phyloP scores from a whole-genome alignment of 2,888 invertebrate species.

The Argyresthia goedartella region DNA sequence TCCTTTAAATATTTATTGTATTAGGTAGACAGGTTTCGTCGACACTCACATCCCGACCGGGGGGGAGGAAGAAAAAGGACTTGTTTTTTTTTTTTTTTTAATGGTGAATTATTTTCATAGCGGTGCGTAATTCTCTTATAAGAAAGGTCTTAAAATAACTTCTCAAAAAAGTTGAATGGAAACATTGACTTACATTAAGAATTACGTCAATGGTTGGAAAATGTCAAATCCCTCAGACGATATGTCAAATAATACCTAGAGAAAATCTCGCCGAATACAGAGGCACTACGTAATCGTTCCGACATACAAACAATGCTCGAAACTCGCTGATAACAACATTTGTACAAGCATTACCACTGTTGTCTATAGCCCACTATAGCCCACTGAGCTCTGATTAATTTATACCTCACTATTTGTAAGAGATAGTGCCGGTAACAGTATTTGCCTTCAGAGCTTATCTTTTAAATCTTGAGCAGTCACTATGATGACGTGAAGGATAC shows the following conservation, averaged over 20 bases:
- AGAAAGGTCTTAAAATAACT: too few species aligned
- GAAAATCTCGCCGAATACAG: constrained; percentile 24
- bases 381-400: constrained; percentile 47
- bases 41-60: too few species aligned
- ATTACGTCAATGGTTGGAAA: too few species aligned
- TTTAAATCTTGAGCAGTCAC: constrained; percentile 67
- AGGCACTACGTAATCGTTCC: constrained; percentile 34
- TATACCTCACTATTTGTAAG: constrained; percentile 53
- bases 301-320: constrained; percentile 37
- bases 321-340: constrained; percentile 13
- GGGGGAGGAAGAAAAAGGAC: too few species aligned
- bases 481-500: constrained; percentile 21
- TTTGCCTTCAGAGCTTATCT: constrained; percentile 64
- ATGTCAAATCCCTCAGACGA: too few species aligned
- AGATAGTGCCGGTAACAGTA: constrained; percentile 46
- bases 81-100: too few species aligned
- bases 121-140: too few species aligned
- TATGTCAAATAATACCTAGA: neutral
- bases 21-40: too few species aligned
- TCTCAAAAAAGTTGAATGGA: too few species aligned
- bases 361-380: constrained; percentile 37
- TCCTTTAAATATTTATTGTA: too few species aligned
- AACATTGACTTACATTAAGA: neutral
- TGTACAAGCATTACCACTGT: constrained; percentile 40
- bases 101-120: too few species aligned